Evolutionary conservation across 2,797 vertebrate species (phyloP).

Genomic region (Benthosema pterotum): DNA sequence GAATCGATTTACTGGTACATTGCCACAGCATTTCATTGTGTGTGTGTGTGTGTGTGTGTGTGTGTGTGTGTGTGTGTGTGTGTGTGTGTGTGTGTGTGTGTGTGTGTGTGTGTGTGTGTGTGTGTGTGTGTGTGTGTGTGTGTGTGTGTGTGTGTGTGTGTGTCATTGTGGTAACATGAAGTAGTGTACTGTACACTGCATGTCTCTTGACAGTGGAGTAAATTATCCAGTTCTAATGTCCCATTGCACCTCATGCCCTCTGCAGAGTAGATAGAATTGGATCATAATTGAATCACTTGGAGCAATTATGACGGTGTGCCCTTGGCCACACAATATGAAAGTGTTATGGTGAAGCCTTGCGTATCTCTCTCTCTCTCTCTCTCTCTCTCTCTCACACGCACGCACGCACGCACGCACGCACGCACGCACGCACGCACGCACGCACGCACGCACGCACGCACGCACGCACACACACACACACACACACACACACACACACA

Average conservation of each 20-base stretch:
- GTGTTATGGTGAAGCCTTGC: slow-evolving; percentile 22
- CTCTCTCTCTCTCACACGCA: slow-evolving; percentile 24
- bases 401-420: slow-evolving; percentile 18
- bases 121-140: neutral
- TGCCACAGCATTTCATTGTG: neutral
- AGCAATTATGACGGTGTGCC: slow-evolving; percentile 67
- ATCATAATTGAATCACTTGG: slow-evolving; percentile 73
- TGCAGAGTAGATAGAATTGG: slow-evolving; percentile 62
- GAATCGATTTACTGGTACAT: too few relatives aligned
- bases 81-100: neutral
- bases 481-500: slow-evolving; percentile 21
- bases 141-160: neutral
- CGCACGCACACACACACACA: slow-evolving; percentile 6
- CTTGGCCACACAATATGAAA: slow-evolving; percentile 58
- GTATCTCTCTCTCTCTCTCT: neutral
- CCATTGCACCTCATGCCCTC: slow-evolving; percentile 56
- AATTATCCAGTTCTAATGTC: slow-evolving; percentile 68
- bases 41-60: slow-evolving; percentile 28
- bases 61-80: slow-evolving; percentile 5
- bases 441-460: slow-evolving; percentile 4
- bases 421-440: slow-evolving; percentile 9
- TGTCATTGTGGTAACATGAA: slow-evolving; percentile 26
- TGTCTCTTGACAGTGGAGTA: slow-evolving; percentile 56
- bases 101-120: slow-evolving; percentile 28
- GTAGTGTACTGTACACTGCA: slow-evolving; percentile 15